These are phyloP conservation scores for Diarsia mendica DNA, from an alignment of 2,888 invertebrate genomes.

Conservation along the genomic window DNA sequence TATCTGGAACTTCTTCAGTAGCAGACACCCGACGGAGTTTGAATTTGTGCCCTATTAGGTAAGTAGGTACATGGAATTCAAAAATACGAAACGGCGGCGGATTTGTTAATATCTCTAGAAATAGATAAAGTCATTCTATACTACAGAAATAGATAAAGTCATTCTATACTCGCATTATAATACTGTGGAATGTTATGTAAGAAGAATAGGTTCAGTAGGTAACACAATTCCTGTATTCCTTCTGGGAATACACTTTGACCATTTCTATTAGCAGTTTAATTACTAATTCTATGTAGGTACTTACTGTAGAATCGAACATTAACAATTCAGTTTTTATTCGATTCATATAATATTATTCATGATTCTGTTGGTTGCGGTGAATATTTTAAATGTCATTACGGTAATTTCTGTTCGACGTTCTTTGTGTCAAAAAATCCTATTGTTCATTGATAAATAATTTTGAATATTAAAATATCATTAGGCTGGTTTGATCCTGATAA, in stretches of 20 bases:
- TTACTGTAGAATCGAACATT: not conserved
- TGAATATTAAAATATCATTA: constrained; percentile 42
- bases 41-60: no score
- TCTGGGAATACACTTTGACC: not conserved
- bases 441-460: constrained; percentile 9
- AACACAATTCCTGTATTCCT: not conserved
- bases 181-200: not conserved
- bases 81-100: no score
- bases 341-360: not conserved
- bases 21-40: no score
- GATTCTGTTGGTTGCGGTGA: not conserved
- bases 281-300: not conserved
- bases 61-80: no score
- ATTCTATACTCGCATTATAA: not conserved
- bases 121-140: not conserved
- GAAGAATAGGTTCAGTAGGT: not conserved
- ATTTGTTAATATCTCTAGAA: not conserved
- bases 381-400: constrained; percentile 31
- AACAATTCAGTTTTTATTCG: not conserved
- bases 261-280: not conserved
- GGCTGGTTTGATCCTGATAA: constrained; percentile 13
- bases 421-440: not conserved
- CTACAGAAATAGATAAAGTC: not conserved
- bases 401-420: not conserved
- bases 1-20: no score